A percentile compares a stretch with the other conserved stretches of the same genome.
Evolutionary conservation across 2,888 invertebrate genomes (phyloP).

Genomic region (Byasa hedistus): DNA sequence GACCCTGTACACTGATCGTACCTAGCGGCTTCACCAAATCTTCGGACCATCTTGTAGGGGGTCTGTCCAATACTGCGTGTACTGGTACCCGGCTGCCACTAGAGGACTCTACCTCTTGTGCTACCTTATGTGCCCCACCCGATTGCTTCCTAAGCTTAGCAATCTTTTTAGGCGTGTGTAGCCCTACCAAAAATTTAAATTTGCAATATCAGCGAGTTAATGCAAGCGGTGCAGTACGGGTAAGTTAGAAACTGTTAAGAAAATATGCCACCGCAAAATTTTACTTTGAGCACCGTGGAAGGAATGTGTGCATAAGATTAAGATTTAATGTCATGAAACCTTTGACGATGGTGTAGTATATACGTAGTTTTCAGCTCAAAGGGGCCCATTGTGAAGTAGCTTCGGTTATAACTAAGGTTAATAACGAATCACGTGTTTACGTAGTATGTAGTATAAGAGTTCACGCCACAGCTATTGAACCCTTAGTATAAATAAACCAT

Average conservation of each 20-base stretch:
- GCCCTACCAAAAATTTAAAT: constrained; percentile 11
- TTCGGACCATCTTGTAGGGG: too few relatives aligned
- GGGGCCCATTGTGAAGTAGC: constrained; percentile 25
- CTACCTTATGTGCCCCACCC: too few relatives aligned
- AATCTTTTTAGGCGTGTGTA: too few relatives aligned
- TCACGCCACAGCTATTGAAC: constrained; percentile 52
- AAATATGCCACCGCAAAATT: constrained; percentile 30
- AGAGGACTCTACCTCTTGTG: too few relatives aligned
- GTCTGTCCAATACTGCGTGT: too few relatives aligned
- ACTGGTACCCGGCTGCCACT: too few relatives aligned
- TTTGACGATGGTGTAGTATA: constrained; percentile 14
- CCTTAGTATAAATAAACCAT: constrained; percentile 76
- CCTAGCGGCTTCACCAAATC: too few relatives aligned
- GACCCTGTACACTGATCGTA: too few relatives aligned
- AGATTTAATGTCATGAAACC: constrained; percentile 47
- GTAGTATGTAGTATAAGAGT: constrained; percentile 53
- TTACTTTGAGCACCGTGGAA: constrained; percentile 84
- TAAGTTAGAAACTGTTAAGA: constrained; percentile 2
- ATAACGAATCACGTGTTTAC: constrained; percentile 14
- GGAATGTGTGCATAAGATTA: constrained; percentile 81
- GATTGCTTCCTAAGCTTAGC: too few relatives aligned
- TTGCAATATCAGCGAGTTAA: constrained; percentile 22
- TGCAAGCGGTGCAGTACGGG: constrained; percentile 28
- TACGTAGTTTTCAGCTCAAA: constrained; percentile 23
- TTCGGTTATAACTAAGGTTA: constrained; percentile 3